Evolutionary conservation across 2,888 invertebrate genomes (phyloP).

Genomic region (Baronia brevicornis): DNA sequence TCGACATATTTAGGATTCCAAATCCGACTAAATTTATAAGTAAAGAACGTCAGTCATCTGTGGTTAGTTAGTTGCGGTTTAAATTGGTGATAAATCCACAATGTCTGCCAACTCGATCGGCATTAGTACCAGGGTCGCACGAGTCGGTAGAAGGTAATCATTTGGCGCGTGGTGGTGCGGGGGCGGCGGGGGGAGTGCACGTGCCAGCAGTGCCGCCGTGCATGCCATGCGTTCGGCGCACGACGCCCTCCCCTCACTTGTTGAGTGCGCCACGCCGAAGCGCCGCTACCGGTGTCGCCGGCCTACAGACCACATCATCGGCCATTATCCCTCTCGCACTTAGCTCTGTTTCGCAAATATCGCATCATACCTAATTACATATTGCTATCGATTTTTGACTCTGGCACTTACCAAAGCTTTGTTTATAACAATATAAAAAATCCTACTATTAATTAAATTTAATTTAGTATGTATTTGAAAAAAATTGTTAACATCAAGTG

Average conservation of each 20-base stretch:
- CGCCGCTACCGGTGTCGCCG: constrained; percentile 25
- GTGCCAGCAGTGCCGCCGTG: constrained; percentile 47
- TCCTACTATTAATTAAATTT: too few relatives aligned
- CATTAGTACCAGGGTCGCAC: constrained; percentile 53
- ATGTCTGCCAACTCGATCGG: constrained; percentile 68
- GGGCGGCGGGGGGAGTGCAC: constrained; percentile 25
- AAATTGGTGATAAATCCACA: constrained; percentile 34
- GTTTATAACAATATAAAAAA: too few relatives aligned
- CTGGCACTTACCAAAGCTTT: too few relatives aligned
- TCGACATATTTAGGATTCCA: too few relatives aligned
- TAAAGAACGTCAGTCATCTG: too few relatives aligned
- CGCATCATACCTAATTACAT: constrained; percentile 10
- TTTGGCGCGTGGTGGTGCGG: constrained; percentile 34
- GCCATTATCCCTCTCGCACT: constrained; percentile 18
- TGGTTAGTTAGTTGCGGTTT: constrained; percentile 1
- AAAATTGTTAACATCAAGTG: too few relatives aligned
- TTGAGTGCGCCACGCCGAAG: constrained; percentile 45
- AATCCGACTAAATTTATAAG: too few relatives aligned
- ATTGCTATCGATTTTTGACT: constrained; percentile 13
- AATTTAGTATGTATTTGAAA: too few relatives aligned
- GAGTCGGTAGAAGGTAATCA: constrained; percentile 40
- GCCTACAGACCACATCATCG: constrained; percentile 35
- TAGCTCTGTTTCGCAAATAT: constrained; percentile 7
- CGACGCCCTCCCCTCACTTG: constrained; percentile 49
- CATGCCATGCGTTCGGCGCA: constrained; percentile 60